phyloP scores from a whole-genome alignment of 2,113 vertebrate species.

The Scomber japonicus region DNA sequence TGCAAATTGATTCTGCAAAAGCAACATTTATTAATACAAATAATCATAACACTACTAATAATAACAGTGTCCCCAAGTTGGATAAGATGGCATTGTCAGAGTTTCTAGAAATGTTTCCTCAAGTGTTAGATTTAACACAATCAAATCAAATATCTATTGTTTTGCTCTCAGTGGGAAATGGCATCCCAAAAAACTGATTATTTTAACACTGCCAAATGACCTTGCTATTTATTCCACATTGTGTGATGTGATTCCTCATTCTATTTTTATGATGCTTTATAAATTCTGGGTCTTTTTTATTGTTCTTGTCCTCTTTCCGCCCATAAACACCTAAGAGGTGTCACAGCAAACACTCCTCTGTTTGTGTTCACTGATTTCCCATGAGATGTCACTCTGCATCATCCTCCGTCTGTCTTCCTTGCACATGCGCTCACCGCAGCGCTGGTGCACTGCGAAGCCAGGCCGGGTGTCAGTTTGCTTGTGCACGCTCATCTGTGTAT shows the following conservation, averaged over 20 bases:
- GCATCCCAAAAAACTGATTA: not conserved
- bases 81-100: not conserved
- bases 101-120: not conserved
- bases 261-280: conserved; percentile 59
- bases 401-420: conserved; percentile 11
- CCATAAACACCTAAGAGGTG: conserved; percentile 43
- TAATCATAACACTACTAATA: no score
- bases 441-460: not conserved
- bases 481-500: conserved; percentile 60
- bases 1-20: not conserved
- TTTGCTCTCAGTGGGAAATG: not conserved
- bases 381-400: conserved; percentile 59
- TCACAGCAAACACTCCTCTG: conserved; percentile 52
- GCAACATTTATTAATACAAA: no score
- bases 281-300: conserved; percentile 38
- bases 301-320: not conserved
- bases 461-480: conserved; percentile 47
- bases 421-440: conserved; percentile 26
- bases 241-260: conserved; percentile 11
- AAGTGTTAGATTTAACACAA: not conserved
- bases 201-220: conserved; percentile 1
- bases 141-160: conserved; percentile 11
- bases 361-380: conserved; percentile 68
- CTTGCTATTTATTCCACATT: conserved; percentile 30
- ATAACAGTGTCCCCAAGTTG: not conserved